phyloP scores from a whole-genome alignment of 2,888 invertebrate species.

The Lissocephala sabroskyi region DNA sequence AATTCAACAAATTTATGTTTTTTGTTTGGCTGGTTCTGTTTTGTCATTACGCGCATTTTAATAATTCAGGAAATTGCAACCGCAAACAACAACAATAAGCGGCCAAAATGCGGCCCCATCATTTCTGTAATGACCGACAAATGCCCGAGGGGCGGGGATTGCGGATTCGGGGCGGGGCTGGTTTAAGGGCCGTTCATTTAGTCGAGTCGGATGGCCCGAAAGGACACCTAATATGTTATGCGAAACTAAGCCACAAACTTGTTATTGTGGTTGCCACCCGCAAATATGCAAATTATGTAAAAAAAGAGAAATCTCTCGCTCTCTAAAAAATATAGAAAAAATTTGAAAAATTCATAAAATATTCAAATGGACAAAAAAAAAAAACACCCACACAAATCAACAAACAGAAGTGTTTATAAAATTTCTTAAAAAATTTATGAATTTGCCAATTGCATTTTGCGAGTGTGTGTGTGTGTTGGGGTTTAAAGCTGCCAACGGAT shows the following conservation, averaged over 20 bases:
- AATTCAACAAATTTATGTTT: constrained; percentile 2
- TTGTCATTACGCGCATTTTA: constrained; percentile 2
- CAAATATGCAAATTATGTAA: background rate
- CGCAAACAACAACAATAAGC: constrained; percentile 4
- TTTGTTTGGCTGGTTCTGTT: background rate
- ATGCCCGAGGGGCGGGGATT: no score
- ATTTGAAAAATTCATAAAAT: background rate
- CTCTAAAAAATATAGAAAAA: background rate
- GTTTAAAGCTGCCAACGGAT: constrained; percentile 26
- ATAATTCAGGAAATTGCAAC: constrained; percentile 4
- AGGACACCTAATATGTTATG: constrained; percentile 2
- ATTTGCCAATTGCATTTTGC: no score
- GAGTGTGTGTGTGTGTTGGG: no score
- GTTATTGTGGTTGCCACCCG: background rate
- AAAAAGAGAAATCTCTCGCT: no score
- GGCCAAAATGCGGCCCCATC: no score
- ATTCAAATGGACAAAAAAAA: background rate
- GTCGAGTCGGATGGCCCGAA: no score
- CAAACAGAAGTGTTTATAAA: no score
- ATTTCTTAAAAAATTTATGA: no score
- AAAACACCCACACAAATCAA: no score
- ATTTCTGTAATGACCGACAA: no score
- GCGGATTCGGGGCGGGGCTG: no score
- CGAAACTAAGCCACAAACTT: background rate
- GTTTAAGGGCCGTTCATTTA: no score